Base-by-base conservation (phyloP, 2,113 vertebrate species). In the Chrysochloris asiatica region DNA sequence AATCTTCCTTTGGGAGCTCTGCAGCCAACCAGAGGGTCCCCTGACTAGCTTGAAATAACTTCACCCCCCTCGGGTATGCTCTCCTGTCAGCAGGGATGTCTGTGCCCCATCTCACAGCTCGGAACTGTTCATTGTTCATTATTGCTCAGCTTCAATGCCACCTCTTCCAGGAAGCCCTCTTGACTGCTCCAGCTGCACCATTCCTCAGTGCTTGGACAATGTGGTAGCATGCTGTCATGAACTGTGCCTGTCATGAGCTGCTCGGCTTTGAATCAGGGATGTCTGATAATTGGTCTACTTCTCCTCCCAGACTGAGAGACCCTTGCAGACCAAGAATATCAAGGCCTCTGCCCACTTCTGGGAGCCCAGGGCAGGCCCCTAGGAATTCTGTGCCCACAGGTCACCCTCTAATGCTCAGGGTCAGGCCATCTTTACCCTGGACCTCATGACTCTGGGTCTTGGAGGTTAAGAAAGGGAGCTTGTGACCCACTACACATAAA, bases 131-230 rank as follows among this genome's bases (percentile, higher is more conserved):
- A n/a, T 52, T 8, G 7, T 12, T 54, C 47, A 48, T 21, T 41
- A 80, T 36, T 26, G 30, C 33, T 75, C 41, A 33, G 41, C 9
- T 41, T 41, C 41, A 75, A 43, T 13, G 54, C 76, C 67, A 33
- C 65, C 17, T 85, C 77, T 28, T 90, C 33, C 79, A 17, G 0
- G 83, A 92, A 85, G 47, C 12, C 83, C 41, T 48, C 38, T 72
- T 50, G 61, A 33, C 14, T 1, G 50, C 56, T 4, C 1, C 69
- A n/a, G 54, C 83, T 80, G 16, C 73, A 47, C 12, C 0, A 8
- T 22, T 36, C 17, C 7, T 4, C 16, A 36, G 75, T 0, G 1
- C 54, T 45, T 4, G 26, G 26, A 28, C 0, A 6, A 30, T 2
- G 5, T 69, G 54, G 56, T 13, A 41, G 21, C 36, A 16, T 8